Conservation (phyloP, 2,797 vertebrate genomes). For the Apodemus agrarius region DNA sequence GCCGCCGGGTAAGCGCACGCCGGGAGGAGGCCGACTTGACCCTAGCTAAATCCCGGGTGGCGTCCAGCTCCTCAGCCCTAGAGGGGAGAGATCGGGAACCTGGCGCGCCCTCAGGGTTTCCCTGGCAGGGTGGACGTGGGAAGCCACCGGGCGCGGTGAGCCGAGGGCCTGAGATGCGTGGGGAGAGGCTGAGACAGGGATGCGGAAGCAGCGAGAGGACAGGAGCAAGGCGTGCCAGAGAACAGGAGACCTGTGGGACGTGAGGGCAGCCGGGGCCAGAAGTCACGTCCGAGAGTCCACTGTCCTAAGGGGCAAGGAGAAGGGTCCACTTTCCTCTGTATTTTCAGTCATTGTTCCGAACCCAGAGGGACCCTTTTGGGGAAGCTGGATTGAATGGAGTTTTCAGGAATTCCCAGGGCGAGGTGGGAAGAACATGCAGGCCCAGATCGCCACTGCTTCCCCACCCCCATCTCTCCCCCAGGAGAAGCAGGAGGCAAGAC, state of each 20-base stretch:
- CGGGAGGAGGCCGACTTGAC: constrained; percentile 38
- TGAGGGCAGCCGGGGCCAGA: neutral
- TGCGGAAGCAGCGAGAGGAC: constrained; percentile 73
- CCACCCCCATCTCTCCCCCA: neutral
- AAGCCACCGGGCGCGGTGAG: constrained; percentile 30
- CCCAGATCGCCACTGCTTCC: neutral
- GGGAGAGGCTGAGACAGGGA: constrained; percentile 63
- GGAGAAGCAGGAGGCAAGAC: neutral
- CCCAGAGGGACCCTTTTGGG: neutral
- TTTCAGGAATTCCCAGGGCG: constrained; percentile 47
- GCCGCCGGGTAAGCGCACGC: constrained; percentile 93
- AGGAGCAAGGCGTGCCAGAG: constrained; percentile 6
- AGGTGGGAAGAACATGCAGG: constrained; percentile 1
- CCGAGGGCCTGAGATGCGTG: constrained; percentile 64
- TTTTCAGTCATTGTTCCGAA: constrained; percentile 15
- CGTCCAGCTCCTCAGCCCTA: neutral
- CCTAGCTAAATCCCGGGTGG: neutral
- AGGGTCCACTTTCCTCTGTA: neutral
- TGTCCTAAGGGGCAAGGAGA: neutral
- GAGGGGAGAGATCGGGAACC: neutral
- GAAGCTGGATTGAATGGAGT: constrained; percentile 48
- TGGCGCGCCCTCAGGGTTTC: constrained; percentile 10
- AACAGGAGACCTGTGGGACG: constrained; percentile 48
- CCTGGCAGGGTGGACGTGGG: neutral
- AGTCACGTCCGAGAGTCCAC: neutral